Percentiles rank a stretch among this genome's conserved stretches.
These are phyloP conservation scores for Coranthus polyacanthus DNA, from an alignment of 2,797 vertebrate species.

Conservation along the genomic window DNA sequence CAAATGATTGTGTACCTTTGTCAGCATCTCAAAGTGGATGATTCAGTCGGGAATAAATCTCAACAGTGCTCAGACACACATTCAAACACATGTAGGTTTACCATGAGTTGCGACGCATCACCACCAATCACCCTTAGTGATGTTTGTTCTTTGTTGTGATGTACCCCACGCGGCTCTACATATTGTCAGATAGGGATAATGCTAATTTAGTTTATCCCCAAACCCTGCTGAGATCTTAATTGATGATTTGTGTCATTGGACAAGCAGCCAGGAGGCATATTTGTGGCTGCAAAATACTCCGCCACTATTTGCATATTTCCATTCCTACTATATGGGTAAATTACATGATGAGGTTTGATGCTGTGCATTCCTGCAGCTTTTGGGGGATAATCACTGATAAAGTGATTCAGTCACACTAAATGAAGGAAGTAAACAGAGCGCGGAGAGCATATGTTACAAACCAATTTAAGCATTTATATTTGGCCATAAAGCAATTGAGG, in stretches of 20 bases:
- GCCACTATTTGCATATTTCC: conserved; percentile 85
- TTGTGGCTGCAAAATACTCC: conserved; percentile 74
- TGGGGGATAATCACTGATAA: conserved; percentile 83
- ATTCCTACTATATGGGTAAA: conserved; percentile 82
- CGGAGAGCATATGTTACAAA: conserved; percentile 81
- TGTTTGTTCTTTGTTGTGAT: conserved; percentile 80
- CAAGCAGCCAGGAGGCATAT: conserved; percentile 85
- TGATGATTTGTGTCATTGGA: conserved; percentile 91
- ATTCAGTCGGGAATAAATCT: conserved; percentile 47
- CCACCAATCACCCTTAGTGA: conserved; percentile 60
- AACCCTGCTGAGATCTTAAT: conserved; percentile 89
- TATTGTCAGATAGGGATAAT: conserved; percentile 77
- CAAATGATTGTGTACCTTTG: conserved; percentile 45
- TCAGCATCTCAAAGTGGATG: conserved; percentile 31
- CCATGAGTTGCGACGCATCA: conserved; percentile 18
- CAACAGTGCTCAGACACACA: background rate
- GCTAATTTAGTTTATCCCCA: conserved; percentile 84
- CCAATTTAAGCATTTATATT: conserved; percentile 79
- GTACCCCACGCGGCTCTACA: conserved; percentile 60
- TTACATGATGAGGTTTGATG: conserved; percentile 80
- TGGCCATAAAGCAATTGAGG: conserved; percentile 78
- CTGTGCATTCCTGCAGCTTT: conserved; percentile 81
- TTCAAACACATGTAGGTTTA: conserved; percentile 14
- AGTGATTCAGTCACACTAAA: conserved; percentile 81
- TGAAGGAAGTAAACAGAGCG: conserved; percentile 80